Evolutionary conservation across 2,797 vertebrate genomes (phyloP).

Genomic region (Chelmon rostratus): DNA sequence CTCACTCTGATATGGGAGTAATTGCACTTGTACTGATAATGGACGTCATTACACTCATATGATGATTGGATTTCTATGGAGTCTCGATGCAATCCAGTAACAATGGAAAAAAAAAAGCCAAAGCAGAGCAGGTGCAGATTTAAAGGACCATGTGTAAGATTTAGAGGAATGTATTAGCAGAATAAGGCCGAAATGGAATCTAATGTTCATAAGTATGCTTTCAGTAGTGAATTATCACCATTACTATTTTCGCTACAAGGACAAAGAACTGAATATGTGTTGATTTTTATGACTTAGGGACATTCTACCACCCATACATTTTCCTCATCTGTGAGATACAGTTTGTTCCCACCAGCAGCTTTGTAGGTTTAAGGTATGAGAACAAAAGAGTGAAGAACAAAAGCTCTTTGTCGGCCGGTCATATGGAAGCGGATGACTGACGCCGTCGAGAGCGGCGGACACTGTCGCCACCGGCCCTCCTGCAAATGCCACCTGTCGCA

Average conservation of each 20-base stretch:
- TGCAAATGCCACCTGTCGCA: constrained; percentile 54
- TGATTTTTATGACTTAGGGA: not conserved
- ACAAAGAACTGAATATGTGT: not conserved
- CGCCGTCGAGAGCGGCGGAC: constrained; percentile 40
- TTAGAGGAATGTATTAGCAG: no score
- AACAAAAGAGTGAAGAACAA: constrained; percentile 26
- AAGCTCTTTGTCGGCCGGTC: constrained; percentile 27
- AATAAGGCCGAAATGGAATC: no score
- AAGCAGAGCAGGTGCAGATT: not conserved
- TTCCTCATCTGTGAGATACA: not conserved
- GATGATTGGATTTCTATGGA: not conserved
- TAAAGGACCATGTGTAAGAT: not conserved
- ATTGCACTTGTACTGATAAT: not conserved
- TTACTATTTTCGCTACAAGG: no score
- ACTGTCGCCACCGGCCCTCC: constrained; percentile 19
- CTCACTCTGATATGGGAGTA: not conserved
- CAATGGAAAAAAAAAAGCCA: not conserved
- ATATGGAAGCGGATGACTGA: constrained; percentile 48
- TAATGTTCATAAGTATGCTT: no score
- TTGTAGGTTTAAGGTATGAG: constrained; percentile 28
- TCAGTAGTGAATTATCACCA: no score
- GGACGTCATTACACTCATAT: not conserved
- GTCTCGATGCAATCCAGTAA: not conserved
- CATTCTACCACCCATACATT: not conserved
- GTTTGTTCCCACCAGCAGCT: not conserved